Evolutionary conservation across 2,888 invertebrate species (phyloP).

Genomic region (Drosophila subsilvestris): DNA sequence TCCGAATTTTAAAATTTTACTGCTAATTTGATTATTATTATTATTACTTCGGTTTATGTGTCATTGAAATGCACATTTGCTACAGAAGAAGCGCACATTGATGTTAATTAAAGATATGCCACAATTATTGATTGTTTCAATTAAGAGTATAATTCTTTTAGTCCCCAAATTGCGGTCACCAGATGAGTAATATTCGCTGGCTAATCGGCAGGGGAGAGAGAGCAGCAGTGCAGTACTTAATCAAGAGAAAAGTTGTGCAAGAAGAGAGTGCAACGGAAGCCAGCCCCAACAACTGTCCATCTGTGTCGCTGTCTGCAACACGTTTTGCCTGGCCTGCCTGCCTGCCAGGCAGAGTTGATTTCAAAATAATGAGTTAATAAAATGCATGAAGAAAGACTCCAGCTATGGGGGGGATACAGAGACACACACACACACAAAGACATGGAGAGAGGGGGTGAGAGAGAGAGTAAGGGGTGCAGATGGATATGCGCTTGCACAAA

Average conservation of each 20-base stretch:
- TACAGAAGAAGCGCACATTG: constrained; percentile 2
- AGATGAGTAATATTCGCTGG: constrained; percentile 52
- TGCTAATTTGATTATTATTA: constrained; percentile 17
- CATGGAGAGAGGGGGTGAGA: not conserved
- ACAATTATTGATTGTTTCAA: constrained; percentile 66
- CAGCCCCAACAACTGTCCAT: constrained; percentile 10
- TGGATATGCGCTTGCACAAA: constrained; percentile 61
- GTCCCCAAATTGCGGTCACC: constrained; percentile 34
- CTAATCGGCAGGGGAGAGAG: constrained; percentile 54
- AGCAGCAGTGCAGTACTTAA: constrained; percentile 56
- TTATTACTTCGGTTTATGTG: constrained; percentile 12
- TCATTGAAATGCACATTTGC: not conserved
- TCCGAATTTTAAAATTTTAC: constrained; percentile 6
- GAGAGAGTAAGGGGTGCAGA: constrained; percentile 12
- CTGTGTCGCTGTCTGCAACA: constrained; percentile 40
- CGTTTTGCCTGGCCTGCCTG: constrained; percentile 47
- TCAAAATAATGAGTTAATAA: constrained; percentile 75
- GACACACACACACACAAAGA: not conserved
- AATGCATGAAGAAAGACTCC: constrained; percentile 49
- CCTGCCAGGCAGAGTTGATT: constrained; percentile 55
- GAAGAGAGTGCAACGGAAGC: constrained; percentile 11
- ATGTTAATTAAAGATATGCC: constrained; percentile 49
- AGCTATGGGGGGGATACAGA: not conserved
- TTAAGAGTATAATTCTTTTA: constrained; percentile 47
- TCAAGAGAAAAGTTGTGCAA: constrained; percentile 56